Conservation (phyloP, 2,888 invertebrate genomes). For the Eristalis tenax region DNA sequence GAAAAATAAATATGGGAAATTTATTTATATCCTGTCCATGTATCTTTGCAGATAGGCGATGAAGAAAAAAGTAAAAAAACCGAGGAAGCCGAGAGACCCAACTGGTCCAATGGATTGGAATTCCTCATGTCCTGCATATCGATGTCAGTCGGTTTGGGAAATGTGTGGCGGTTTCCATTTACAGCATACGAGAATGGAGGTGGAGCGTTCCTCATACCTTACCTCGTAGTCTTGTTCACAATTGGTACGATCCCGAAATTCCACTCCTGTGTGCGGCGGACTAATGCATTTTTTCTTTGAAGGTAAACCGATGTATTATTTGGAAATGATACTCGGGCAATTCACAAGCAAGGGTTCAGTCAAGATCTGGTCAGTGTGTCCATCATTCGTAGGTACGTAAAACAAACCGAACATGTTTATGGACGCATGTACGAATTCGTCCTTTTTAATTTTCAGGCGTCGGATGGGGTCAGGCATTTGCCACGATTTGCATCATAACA, state of each 20-base stretch:
- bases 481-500: constrained; percentile 85
- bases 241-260: constrained; percentile 79
- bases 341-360: constrained; percentile 91
- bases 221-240: constrained; percentile 86
- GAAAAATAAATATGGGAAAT: too few relatives aligned
- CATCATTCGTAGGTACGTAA: constrained; percentile 88
- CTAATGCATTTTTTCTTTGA: constrained; percentile 73
- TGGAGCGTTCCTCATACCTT: constrained; percentile 88
- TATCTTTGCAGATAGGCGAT: not conserved
- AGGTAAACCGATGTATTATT: constrained; percentile 91
- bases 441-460: constrained; percentile 82
- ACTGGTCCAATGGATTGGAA: constrained; percentile 86
- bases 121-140: constrained; percentile 89
- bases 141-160: constrained; percentile 88
- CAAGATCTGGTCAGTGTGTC: constrained; percentile 85
- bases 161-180: constrained; percentile 86
- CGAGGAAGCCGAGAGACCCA: constrained; percentile 65
- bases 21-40: not conserved
- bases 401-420: not conserved
- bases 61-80: constrained; percentile 26
- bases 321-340: constrained; percentile 92
- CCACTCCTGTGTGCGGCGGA: not conserved
- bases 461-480: constrained; percentile 86
- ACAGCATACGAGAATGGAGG: constrained; percentile 88
- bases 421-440: not conserved